Evolutionary conservation across 1,140 invertebrate species (phyloP), one percentile per base, ranked within the genome.

Genomic region (Formica exsecta): DNA sequence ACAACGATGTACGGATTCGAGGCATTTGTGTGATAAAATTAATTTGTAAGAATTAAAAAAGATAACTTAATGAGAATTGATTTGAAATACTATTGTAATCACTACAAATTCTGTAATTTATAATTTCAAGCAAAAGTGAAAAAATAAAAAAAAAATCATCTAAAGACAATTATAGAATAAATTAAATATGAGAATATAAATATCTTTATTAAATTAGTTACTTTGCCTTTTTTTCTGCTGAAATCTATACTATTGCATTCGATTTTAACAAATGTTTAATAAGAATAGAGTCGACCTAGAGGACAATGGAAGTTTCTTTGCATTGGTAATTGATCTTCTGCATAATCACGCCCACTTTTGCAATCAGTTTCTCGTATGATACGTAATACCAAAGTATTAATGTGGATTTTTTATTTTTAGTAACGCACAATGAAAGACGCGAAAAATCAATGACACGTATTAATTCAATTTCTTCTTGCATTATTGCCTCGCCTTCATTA

Each of bases 251-350:
- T 13, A 36, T 25, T 13, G 19, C 57, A 0, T 48, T 76, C 8
- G 7, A 77, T 65, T 44, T 29, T 48, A 5, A 64, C 16, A n/a
- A 76, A 32, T 11, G 19, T 32, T 19, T 32, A 48, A 4, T 29
- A 44, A 76, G 13, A 29, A 77, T 32, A 25, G 5, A 22, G 22
- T 16, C 74, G 36, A 76, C 3, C 19, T 65, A 22, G 29, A 65
- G 38, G 25, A 77, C 74, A 77, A 77, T 65, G 59, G 59, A 22
- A 32, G 25, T 77, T 65, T 22, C 74, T 77, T 51, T 77, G 74
- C 74, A 77, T 79, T 79, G 76, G 44, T 79, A 79, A 79, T 79
- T 68, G 76, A 79, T 70, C 44, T 51, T 79, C 62, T 38, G 76
- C 64, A 79, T 79, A 79, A 79, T 79, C 64, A 38, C 76, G 44